Percentiles rank a stretch among this genome's conserved stretches.
Evolutionary conservation across 2,797 vertebrate genomes (phyloP).

Genomic region (Phataginus tetradactyla): DNA sequence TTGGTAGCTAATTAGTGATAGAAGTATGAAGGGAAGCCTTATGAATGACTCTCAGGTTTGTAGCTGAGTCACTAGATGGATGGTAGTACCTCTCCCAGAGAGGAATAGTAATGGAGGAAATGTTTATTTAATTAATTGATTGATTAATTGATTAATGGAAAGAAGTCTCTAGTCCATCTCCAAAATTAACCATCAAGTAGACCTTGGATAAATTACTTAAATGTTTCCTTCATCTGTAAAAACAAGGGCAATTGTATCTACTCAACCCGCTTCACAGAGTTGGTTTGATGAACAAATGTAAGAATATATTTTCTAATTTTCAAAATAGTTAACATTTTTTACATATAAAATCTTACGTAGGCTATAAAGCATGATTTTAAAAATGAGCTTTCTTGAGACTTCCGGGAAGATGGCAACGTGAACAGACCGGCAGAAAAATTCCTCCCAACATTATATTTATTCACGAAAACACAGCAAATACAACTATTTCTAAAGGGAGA

Average conservation of each 20-base stretch:
- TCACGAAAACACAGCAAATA: too few species aligned
- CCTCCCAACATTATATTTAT: too few species aligned
- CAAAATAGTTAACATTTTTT: conserved; percentile 1
- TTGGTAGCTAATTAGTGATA: background rate
- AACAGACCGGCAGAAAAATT: too few species aligned
- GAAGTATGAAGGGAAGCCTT: background rate
- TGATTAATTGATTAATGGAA: background rate
- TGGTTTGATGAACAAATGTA: conserved; percentile 15
- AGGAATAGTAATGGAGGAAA: background rate
- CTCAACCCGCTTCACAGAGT: background rate
- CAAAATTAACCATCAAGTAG: background rate
- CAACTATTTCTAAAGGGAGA: too few species aligned
- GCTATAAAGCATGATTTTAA: background rate
- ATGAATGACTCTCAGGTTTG: background rate
- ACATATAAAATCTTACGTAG: background rate
- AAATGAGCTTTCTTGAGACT: background rate
- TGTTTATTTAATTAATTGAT: background rate
- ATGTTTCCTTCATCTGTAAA: background rate
- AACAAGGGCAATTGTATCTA: background rate
- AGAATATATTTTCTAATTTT: background rate
- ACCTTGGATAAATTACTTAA: background rate
- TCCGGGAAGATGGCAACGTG: too few species aligned
- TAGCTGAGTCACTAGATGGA: background rate
- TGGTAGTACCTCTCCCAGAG: background rate
- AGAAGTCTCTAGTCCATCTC: background rate